Evolutionary conservation across 2,797 vertebrate genomes (phyloP), one percentile per base, ranked within the genome.

Genomic region (Phoxinus dragarum): DNA sequence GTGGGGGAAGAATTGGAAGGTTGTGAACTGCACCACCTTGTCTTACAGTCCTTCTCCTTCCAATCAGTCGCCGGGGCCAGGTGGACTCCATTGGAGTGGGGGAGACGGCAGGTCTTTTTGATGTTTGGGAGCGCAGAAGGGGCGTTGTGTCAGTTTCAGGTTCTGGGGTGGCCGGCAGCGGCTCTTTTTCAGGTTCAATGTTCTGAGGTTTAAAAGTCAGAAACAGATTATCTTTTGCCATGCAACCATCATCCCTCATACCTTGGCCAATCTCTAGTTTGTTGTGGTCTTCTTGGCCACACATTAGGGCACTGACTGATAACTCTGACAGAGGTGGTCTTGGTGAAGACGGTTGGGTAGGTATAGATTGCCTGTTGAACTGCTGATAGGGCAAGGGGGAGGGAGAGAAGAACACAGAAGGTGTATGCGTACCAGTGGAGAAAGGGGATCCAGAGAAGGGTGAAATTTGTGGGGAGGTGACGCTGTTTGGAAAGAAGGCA

Each of bases 21-120:
- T 96, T 96, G 89, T 96, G 95, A 75, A 95, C 87, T 1, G 93
- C 95, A 1, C 95, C 95, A 11, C 95, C 95, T 81, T 96, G 95
- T 21, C 94, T 93, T 54, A 96, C 95, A 0, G 95, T 96, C 88
- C 95, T 94, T 88, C 95, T 95, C 76, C 95, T 90, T 44, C 95
- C 94, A 16, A 96, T 93, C 68, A 96, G 91, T 64, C 95, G 90
- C 5, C 95, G 93, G 6, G 95, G 95, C 95, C 95, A 96, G n/a
- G 95, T 96, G 52, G 94, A 96, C 85, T 96, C 95, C 0, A 94
- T 95, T 64, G 93, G 91, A 6, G 94, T 92, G 34, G 92, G 59
- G 0, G 93, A 93, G 16, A 87, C 52, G 7, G 90, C 80, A 3
- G 93, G 90, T 54, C 91, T 91, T 23, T 90, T 93, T 40, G 93